Evolutionary conservation across 2,888 invertebrate genomes (phyloP).

Genomic region (Acrobasis repandana): DNA sequence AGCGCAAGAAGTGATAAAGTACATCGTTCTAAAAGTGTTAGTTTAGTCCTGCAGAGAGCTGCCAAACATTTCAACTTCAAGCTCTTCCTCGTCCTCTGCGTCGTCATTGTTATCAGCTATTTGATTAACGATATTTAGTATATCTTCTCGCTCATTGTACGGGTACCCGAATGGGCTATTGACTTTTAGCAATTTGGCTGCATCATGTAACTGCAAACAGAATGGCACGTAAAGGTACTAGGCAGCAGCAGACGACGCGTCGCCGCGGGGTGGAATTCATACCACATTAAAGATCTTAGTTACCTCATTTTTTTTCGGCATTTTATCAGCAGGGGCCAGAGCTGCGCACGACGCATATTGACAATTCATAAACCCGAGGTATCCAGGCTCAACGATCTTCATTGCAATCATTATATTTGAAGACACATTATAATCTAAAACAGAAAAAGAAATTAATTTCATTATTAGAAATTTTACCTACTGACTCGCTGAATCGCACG

Average conservation of each 20-base stretch:
- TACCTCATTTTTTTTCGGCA: conserved; percentile 52
- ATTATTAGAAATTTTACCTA: too few relatives aligned
- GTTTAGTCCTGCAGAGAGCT: conserved; percentile 28
- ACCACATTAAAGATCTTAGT: conserved; percentile 6
- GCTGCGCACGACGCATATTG: conserved; percentile 49
- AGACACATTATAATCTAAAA: conserved; percentile 34
- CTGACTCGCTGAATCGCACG: too few relatives aligned
- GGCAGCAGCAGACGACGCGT: too few relatives aligned
- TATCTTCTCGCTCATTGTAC: conserved; percentile 31
- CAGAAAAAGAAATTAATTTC: neutral
- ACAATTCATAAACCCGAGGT: conserved; percentile 61
- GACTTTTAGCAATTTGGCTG: conserved; percentile 47
- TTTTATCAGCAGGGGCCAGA: conserved; percentile 51
- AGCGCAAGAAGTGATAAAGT: too few relatives aligned
- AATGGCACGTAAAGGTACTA: neutral
- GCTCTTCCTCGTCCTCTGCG: conserved; percentile 44
- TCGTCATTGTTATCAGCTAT: conserved; percentile 16
- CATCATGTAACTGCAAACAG: conserved; percentile 45
- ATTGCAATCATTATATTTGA: conserved; percentile 44
- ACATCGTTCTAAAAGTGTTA: too few relatives aligned
- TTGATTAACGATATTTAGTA: conserved; percentile 15
- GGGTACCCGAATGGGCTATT: conserved; percentile 46
- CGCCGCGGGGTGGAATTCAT: too few relatives aligned
- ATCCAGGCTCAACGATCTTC: conserved; percentile 54
- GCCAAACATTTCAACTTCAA: conserved; percentile 40